A percentile compares a stretch with the other conserved stretches of the same genome.
Conservation (phyloP, 2,113 vertebrate species). For the Actinemys pallida region DNA sequence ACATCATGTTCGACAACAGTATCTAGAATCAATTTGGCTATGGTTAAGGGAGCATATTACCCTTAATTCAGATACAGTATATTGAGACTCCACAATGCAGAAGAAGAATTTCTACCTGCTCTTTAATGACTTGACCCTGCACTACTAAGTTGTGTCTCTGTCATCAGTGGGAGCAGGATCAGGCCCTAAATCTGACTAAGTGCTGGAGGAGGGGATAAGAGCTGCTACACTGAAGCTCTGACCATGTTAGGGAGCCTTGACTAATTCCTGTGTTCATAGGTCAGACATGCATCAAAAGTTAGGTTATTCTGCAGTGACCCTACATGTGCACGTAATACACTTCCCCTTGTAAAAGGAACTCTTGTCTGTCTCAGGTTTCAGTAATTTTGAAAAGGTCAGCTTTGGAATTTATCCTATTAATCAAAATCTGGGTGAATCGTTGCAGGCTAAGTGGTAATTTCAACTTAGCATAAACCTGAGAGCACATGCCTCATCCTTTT, state of each 20-base stretch:
- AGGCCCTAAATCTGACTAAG: background rate
- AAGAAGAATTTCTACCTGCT: background rate
- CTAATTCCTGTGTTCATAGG: background rate
- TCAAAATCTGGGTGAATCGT: conserved; percentile 58
- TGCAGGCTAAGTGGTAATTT: conserved; percentile 72
- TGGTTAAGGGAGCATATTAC: fast-evolving
- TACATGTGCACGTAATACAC: conserved; percentile 39
- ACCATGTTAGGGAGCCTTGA: background rate
- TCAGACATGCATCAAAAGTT: background rate
- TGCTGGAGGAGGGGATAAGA: background rate
- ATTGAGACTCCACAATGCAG: background rate
- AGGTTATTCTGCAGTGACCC: conserved; percentile 56
- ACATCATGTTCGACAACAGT: background rate
- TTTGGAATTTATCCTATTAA: conserved; percentile 68
- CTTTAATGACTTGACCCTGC: background rate
- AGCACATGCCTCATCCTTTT: conserved; percentile 70
- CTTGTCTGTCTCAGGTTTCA: conserved; percentile 54
- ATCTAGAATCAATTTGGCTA: background rate
- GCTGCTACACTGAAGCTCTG: background rate
- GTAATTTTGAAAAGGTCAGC: conserved; percentile 70
- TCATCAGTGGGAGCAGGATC: background rate
- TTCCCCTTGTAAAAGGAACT: conserved; percentile 53
- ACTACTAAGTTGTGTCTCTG: background rate
- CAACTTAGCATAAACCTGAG: conserved; percentile 69
- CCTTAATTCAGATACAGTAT: background rate